Conservation (phyloP, 2,888 invertebrate genomes). For the Idaea dimidiata region DNA sequence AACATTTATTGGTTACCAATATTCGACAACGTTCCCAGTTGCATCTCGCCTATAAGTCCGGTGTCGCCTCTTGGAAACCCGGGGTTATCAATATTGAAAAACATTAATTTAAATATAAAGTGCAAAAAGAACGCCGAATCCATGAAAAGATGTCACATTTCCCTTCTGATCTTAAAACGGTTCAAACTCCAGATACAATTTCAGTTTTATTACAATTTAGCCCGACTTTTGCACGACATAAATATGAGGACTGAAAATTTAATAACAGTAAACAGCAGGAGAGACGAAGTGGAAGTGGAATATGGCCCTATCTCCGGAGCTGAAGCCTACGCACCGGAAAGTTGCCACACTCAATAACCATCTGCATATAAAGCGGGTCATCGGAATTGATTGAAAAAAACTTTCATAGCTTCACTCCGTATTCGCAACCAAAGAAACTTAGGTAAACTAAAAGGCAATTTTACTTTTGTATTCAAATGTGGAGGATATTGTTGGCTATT, state of each 20-base stretch:
- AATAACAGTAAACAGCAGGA: slow-evolving; percentile 22
- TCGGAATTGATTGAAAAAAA: slow-evolving; percentile 62
- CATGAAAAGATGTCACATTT: neutral
- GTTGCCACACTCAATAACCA: slow-evolving; percentile 59
- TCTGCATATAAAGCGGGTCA: slow-evolving; percentile 63
- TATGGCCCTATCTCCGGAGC: slow-evolving; percentile 34
- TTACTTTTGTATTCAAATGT: slow-evolving; percentile 17
- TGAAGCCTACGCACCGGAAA: slow-evolving; percentile 37
- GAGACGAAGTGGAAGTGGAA: slow-evolving; percentile 18
- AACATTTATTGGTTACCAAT: too few relatives aligned
- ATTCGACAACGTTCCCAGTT: too few relatives aligned
- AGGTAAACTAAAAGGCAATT: slow-evolving; percentile 18
- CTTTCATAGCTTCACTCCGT: slow-evolving; percentile 32
- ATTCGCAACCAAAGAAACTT: slow-evolving; percentile 16
- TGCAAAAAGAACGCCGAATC: neutral
- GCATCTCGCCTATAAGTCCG: too few relatives aligned
- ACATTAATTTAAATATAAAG: neutral
- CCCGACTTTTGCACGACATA: slow-evolving; percentile 5
- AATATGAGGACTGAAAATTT: slow-evolving; percentile 18
- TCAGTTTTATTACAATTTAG: slow-evolving; percentile 14
- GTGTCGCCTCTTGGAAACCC: too few relatives aligned
- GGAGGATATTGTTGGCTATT: slow-evolving; percentile 10
- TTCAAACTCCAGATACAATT: neutral
- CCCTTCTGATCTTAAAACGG: neutral
- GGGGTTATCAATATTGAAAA: neutral